Percentiles rank a stretch among this genome's conserved stretches.
Conservation (phyloP, 1,140 invertebrate species). For the Drosophila bocqueti region DNA sequence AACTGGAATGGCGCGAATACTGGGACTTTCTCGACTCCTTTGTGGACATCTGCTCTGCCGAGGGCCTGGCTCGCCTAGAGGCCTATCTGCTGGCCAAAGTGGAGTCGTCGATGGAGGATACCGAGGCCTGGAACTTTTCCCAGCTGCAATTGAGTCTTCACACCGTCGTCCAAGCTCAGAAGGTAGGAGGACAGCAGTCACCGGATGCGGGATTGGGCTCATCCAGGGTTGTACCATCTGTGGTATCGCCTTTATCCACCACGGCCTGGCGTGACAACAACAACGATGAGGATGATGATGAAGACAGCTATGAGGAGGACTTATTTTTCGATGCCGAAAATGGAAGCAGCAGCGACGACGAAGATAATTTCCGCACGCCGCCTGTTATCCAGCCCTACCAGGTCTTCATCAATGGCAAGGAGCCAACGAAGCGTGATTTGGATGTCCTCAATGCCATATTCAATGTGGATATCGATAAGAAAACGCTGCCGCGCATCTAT, state of each 20-base stretch:
- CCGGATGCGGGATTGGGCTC: conserved; percentile 3
- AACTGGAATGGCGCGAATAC: conserved; percentile 95
- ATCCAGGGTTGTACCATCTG: neutral
- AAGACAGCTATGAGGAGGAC: neutral
- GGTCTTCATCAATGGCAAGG: conserved; percentile 79
- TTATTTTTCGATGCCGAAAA: conserved; percentile 9
- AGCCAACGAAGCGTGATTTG: conserved; percentile 89
- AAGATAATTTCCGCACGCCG: conserved; percentile 4
- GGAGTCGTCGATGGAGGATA: conserved; percentile 21
- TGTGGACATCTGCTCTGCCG: conserved; percentile 89
- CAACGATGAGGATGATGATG: neutral
- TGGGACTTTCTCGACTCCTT: conserved; percentile 95
- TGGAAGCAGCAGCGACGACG: conserved; percentile 1
- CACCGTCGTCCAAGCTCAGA: neutral
- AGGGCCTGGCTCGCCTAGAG: conserved; percentile 91
- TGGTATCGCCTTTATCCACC: neutral
- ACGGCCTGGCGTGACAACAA: neutral
- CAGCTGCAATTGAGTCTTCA: conserved; percentile 46
- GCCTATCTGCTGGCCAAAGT: conserved; percentile 88
- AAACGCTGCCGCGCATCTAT: conserved; percentile 88
- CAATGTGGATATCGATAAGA: conserved; percentile 85
- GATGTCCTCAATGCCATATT: conserved; percentile 89
- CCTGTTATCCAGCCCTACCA: neutral
- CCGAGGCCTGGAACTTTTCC: conserved; percentile 36
- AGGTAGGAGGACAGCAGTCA: neutral